phyloP scores from a whole-genome alignment of 2,888 invertebrate genomes.

The Patella pellucida region DNA sequence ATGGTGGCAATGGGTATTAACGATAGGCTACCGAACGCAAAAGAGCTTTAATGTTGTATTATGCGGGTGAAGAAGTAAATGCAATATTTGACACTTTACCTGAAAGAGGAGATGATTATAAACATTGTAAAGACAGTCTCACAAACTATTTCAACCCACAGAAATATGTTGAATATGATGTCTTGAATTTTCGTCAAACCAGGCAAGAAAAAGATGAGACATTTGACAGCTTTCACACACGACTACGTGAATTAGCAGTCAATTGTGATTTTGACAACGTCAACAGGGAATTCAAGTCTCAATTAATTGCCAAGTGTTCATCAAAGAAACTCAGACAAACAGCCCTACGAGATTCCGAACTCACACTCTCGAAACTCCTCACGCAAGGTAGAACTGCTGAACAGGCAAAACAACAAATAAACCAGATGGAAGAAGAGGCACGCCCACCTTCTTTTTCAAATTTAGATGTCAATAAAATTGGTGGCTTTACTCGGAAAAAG shows the following conservation, averaged over 20 bases:
- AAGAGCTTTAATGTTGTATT: slow-evolving; percentile 30
- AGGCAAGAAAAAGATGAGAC: slow-evolving; percentile 17
- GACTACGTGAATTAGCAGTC: slow-evolving; percentile 13
- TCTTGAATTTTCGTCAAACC: slow-evolving; percentile 19
- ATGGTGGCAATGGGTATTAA: slow-evolving; percentile 20
- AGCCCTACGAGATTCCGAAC: slow-evolving; percentile 17
- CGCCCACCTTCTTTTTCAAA: not conserved
- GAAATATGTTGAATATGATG: slow-evolving; percentile 14
- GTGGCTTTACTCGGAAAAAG: not conserved
- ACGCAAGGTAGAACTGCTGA: slow-evolving; percentile 25
- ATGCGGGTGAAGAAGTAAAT: slow-evolving; percentile 25
- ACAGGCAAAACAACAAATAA: slow-evolving; percentile 22
- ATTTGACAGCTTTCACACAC: not conserved
- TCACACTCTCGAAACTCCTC: slow-evolving; percentile 17
- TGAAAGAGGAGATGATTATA: slow-evolving; percentile 9
- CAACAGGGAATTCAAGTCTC: slow-evolving; percentile 28
- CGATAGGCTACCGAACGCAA: slow-evolving; percentile 21
- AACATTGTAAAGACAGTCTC: slow-evolving; percentile 13
- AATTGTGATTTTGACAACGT: slow-evolving; percentile 21
- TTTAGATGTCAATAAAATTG: not conserved
- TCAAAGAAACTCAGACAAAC: slow-evolving; percentile 26
- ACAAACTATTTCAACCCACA: slow-evolving; percentile 20
- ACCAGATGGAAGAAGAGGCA: slow-evolving; percentile 16
- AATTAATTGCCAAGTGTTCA: slow-evolving; percentile 29
- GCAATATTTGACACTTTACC: slow-evolving; percentile 27